Base-by-base conservation (phyloP, 2,797 vertebrate species). In the Gambelia wislizenii region DNA sequence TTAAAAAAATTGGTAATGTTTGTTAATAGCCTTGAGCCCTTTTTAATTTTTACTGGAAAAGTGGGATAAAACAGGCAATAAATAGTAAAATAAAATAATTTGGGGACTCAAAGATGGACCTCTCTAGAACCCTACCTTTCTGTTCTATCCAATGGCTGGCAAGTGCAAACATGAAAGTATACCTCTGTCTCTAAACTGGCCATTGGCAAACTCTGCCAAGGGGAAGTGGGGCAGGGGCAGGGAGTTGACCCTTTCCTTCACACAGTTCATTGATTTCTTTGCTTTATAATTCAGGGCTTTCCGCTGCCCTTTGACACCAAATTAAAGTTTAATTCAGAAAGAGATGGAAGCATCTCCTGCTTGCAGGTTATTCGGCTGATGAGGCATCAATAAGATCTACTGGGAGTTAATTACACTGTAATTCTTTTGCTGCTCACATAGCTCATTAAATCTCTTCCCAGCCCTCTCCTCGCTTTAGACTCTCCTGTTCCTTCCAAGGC, bases 261-360 rank as follows among this genome's bases (percentile, higher is more conserved):
- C 52, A 89, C 0, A 4, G 90, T 89, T 94, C 89, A 88, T 72
- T 90, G 92, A 93, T 92, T 94, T 93, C 91, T 77, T 3, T 0
- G 3, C 89, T 92, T 94, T 77, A 72, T 88, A 85, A 84, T 83
- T 67, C 86, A 91, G 69, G 82, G 61, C 85, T 92, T 94, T 90
- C 90, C 84, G 92, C 83, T 92, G 89, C 86, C 93, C 91, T 93
- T 89, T 94, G 94, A 96, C 94, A 94, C 61, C 54, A 90, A 96
- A 96, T 95, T 92, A 96, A 96, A 94, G 82, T 95, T 95, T 93
- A 94, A 95, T 94, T 95, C 91, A 87, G n/a, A 6, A 49, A 10
- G 88, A 93, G 84, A 92, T 92, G 86, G 91, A 93, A 91, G 84
- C 72, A 91, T 78, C 76, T 82, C 92, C 93, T 87, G 90, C 89